Base-by-base conservation (phyloP, 1,140 invertebrate genomes). In the Babylonia areolata region DNA sequence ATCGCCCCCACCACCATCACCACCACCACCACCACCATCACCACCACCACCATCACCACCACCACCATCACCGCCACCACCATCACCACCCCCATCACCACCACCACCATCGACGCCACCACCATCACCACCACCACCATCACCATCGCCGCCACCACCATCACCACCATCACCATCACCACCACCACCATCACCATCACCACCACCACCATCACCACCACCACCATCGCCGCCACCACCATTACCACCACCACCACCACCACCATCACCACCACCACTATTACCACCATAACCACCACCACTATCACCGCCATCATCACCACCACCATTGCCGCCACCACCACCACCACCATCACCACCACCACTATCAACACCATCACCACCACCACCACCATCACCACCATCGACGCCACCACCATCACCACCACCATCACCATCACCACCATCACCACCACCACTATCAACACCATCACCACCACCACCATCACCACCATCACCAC, bases 361-460 rank as follows among this genome's bases (percentile, higher is more conserved):
- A n/a, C n/a, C n/a, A n/a, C n/a, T n/a, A n/a, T n/a, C n/a, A n/a
- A n/a, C n/a, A n/a, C n/a, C n/a, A n/a, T 11, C n/a, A 12, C n/a
- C n/a, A n/a, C n/a, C n/a, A n/a, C n/a, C n/a, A n/a, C n/a, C n/a
- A n/a, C n/a, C n/a, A n/a, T n/a, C n/a, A n/a, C n/a, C n/a, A n/a
- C n/a, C n/a, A n/a, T n/a, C n/a, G n/a, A 12, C 6, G n/a, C n/a
- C n/a, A n/a, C n/a, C n/a, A n/a, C n/a, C n/a, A n/a, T n/a, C n/a
- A n/a, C n/a, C n/a, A n/a, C 71, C 71, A 75, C n/a, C 71, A 75
- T 28, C 71, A 75, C 71, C 71, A 75, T 28, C n/a, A 75, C 71
- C 9, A 75, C 71, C n/a, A 75, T 28, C n/a, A 75, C 71, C 71
- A 75, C 35, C 9, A 33, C n/a, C 6, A n/a, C n/a, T n/a, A n/a